These are phyloP conservation scores for Amazona ochrocephala DNA, from an alignment of 2,797 vertebrate species.

Conservation along the genomic window DNA sequence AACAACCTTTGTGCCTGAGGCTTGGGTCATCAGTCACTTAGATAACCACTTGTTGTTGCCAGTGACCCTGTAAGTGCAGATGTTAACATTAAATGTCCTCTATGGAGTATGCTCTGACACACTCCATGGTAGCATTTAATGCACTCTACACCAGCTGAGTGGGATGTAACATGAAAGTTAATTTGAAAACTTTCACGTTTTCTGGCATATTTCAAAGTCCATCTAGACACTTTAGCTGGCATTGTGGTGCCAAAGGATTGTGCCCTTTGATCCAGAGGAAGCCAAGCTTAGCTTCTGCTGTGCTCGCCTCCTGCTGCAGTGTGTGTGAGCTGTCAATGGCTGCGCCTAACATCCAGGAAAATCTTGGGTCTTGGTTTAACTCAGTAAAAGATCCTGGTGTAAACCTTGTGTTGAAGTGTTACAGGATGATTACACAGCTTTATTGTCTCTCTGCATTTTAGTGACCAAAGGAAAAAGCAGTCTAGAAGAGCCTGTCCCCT, in stretches of 20 bases:
- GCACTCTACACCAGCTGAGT: neutral
- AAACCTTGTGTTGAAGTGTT: neutral
- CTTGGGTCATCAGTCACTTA: neutral
- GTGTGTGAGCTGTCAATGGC: neutral
- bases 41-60: conserved; percentile 1
- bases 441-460: neutral
- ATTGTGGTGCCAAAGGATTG: conserved; percentile 53
- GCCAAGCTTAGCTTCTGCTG: neutral
- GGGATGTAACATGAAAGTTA: conserved; percentile 59
- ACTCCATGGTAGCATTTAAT: neutral
- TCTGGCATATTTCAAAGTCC: conserved; percentile 70
- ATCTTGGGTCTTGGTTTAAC: neutral
- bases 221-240: conserved; percentile 50
- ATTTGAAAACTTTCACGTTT: conserved; percentile 69
- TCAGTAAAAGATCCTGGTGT: neutral
- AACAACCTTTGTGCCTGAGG: conserved; percentile 30
- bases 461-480: neutral
- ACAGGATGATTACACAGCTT: neutral
- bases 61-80: conserved; percentile 31
- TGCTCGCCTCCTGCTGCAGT: neutral
- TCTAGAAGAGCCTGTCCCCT: neutral
- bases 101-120: neutral
- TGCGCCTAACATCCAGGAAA: neutral
- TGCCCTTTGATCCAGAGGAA: conserved; percentile 51
- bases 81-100: neutral